Base-by-base conservation (phyloP, 1,140 invertebrate genomes). In the Triops longicaudatus region DNA sequence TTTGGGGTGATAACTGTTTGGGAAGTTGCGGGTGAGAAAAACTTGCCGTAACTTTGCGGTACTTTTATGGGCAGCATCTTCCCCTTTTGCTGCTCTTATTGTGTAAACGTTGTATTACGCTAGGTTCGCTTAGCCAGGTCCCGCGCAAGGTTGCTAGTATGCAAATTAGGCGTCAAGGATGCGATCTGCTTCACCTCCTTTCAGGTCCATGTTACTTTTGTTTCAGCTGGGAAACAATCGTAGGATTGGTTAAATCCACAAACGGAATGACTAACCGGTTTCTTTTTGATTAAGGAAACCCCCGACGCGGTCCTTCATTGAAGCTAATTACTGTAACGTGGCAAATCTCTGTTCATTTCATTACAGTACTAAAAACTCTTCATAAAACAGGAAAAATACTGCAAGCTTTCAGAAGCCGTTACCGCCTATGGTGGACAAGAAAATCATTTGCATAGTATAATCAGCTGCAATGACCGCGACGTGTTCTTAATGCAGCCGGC, bases 161-260 rank as follows among this genome's bases (percentile, higher is more conserved):
- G 50, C 50, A 63, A 63, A 63, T 63, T 7, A 63, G 50, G 50
- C 50, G 50, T 63, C 50, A 63, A 63, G 50, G 50, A 63, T 63
- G 50, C 50, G 50, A 63, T 63, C 50, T 22, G 50, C 50, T 17
- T 63, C 50, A 63, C 17, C 50, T 63, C 50, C 22, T 63, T 22
- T 63, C 14, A 63, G 14, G 50, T 63, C 50, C 50, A 63, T 6
- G 50, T 63, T 63, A 63, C 14, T 63, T 17, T 63, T 63, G 14
- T 63, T 63, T 63, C 22, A 63, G 2, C 50, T 17, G 50, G 6
- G 50, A 14, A 37, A 37, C 6, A 9, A 63, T 14, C 17, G 6
- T 9, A 12, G 10, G 50, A 63, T 12, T 22, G 10, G 50, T 63
- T 63, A 63, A 63, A 63, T 22, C 50, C 22, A 63, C 50, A 63